Base-by-base conservation (phyloP, 2,113 vertebrate species). In the Hyaena hyaena region DNA sequence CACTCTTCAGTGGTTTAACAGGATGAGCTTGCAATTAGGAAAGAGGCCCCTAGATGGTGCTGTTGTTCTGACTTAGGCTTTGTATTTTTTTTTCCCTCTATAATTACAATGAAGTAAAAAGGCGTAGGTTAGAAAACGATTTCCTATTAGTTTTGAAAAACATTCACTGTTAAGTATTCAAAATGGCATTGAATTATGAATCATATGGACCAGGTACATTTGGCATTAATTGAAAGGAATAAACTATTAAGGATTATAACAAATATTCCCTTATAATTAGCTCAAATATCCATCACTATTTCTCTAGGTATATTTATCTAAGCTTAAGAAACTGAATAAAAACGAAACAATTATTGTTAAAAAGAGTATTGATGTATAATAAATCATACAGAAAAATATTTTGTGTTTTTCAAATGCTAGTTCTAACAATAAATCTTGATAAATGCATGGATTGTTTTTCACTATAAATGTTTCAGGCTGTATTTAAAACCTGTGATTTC, bases 41-140 rank as follows among this genome's bases (percentile, higher is more conserved):
- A 26, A 89, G 73, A 61, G 80, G 96, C 95, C 98, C 58, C 88
- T 98, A 98, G 98, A 48, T 98, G 98, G 98, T 96, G 97, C 73
- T 97, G 88, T 26, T 97, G 98, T 93, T 92, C 93, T 88, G 76
- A 93, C 58, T 10, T 33, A 95, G 73, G 88, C 83, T 93, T 93
- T 97, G 68, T 86, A 91, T 84, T 97, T 95, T 86, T 73, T 24
- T 55, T 63, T 74, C 86, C 58, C 92, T 86, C n/a, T 71, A 2
- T 55, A 80, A 61, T 73, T 35, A 82, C 33, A 91, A 35, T 68
- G 81, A 98, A 77, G 23, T 90, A 81, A 85, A 88, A 96, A 97
- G 53, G 74, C 43, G 24, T 31, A 89, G 55, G 84, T 92, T 86
- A 95, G 90, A 86, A 96, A 96, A 90, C 84, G 15, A 97, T 80